phyloP scores from a whole-genome alignment of 2,113 vertebrate species.

The Dasyprocta punctata region DNA sequence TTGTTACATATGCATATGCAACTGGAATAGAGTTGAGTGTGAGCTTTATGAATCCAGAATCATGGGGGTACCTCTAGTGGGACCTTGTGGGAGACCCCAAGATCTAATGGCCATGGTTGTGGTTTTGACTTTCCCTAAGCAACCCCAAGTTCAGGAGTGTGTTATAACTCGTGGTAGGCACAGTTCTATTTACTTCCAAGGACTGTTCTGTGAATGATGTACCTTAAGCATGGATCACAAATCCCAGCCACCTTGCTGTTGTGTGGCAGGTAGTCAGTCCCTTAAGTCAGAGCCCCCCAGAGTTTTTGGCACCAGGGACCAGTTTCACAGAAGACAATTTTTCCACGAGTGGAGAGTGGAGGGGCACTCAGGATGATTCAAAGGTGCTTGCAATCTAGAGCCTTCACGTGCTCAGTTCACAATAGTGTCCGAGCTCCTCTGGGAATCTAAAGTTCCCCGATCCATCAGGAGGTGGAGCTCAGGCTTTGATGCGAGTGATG shows the following conservation, averaged over 20 bases:
- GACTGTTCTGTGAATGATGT: background rate
- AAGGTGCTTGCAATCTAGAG: background rate
- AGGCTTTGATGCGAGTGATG: background rate
- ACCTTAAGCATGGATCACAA: background rate
- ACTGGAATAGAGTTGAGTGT: fast-evolving
- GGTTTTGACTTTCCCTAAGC: background rate
- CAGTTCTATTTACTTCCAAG: background rate
- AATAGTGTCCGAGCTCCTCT: background rate
- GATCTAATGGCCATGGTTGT: fast-evolving
- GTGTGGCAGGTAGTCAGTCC: background rate
- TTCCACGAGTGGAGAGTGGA: background rate
- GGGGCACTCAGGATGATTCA: too few species aligned
- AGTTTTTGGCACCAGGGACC: background rate
- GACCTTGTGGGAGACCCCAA: too few species aligned
- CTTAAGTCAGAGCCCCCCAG: background rate
- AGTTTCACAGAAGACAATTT: background rate
- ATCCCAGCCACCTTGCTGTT: too few species aligned
- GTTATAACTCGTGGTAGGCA: background rate
- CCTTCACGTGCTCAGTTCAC: background rate
- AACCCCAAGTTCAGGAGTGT: too few species aligned
- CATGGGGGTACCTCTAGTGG: background rate
- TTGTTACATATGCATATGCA: fast-evolving
- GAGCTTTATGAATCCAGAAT: background rate
- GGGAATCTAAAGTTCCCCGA: background rate
- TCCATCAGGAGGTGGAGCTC: background rate